A percentile compares a stretch with the other conserved stretches of the same genome.
phyloP scores from a whole-genome alignment of 2,888 invertebrate genomes.

The Pterostichus madidus region DNA sequence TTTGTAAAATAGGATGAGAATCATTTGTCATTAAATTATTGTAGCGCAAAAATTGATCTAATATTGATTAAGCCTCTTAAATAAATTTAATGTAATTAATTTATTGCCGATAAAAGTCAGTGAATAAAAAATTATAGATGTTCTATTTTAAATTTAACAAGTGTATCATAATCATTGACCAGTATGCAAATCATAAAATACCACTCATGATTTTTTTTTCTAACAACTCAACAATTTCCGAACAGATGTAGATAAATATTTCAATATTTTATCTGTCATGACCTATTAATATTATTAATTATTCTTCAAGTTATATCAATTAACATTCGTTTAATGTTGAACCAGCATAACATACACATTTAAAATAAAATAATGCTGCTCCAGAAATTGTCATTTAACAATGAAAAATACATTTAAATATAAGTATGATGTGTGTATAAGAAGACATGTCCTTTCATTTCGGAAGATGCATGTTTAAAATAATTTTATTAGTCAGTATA shows the following conservation, averaged over 20 bases:
- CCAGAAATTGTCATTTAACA: neutral
- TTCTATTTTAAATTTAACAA: slow-evolving; percentile 50
- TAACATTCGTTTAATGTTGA: slow-evolving; percentile 19
- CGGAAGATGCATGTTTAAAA: neutral
- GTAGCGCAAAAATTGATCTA: slow-evolving; percentile 21
- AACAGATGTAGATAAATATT: slow-evolving; percentile 41
- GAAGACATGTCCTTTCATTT: neutral
- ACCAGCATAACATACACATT: slow-evolving; percentile 5
- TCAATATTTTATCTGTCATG: slow-evolving; percentile 52
- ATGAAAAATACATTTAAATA: neutral
- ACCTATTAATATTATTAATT: slow-evolving; percentile 52
- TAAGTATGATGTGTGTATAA: slow-evolving; percentile 4
- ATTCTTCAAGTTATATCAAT: slow-evolving; percentile 46
- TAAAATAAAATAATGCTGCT: neutral
- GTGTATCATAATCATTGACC: slow-evolving; percentile 31
- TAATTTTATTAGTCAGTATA: slow-evolving; percentile 19
- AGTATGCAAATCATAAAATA: slow-evolving; percentile 56
- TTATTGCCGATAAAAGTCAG: slow-evolving; percentile 57
- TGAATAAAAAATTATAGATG: slow-evolving; percentile 53
- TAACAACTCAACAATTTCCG: slow-evolving; percentile 25
- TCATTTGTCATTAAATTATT: slow-evolving; percentile 25
- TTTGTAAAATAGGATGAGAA: slow-evolving; percentile 1
- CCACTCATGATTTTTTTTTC: slow-evolving; percentile 32
- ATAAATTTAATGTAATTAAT: slow-evolving; percentile 55
- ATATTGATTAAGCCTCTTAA: slow-evolving; percentile 42